Base-by-base conservation (phyloP, 2,797 vertebrate species). In the Limosa lapponica region DNA sequence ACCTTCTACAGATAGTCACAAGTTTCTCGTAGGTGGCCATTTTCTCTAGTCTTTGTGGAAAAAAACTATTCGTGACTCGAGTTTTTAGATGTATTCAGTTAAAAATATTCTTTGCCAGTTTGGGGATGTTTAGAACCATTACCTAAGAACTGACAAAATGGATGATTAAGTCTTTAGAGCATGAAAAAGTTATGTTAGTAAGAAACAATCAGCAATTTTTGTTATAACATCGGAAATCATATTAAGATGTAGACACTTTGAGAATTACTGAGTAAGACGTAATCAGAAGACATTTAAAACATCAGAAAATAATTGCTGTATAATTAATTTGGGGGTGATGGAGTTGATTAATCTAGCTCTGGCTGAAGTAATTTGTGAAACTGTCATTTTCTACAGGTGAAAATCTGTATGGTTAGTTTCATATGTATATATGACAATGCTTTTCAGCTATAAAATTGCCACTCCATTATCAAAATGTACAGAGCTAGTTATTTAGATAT, bases 271-370 rank as follows among this genome's bases (percentile, higher is more conserved):
- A 96, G 87, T 89, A 95, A 96, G 93, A 92, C 27, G 3, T 94
- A 96, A 96, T 96, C 96, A 97, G 95, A 97, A 96, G 94, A 95
- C 94, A 96, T 96, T 95, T 96, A 94, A 95, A 94, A 94, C 86
- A 96, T 96, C 94, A 95, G 92, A 97, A 92, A 96, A 90, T 97
- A 96, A 97, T 96, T 97, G 86, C 94, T 89, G 94, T 94, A 87
- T 97, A 97, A 95, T 97, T 97, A 97, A 95, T 96, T 94, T 95
- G 28, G 93, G 87, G 83, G 54, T 87, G 80, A 87, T 95, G 90
- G 77, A 89, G 88, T 87, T 97, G 94, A 96, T 95, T 96, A 94
- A 94, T 88, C 74, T 89, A 93, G 22, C 62, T 90, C 75, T 93
- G 82, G 93, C 84, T 95, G 86, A 89, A 83, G 66, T 54, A 94